phyloP scores from a whole-genome alignment of 2,888 invertebrate genomes.

The Melieria omissa region DNA sequence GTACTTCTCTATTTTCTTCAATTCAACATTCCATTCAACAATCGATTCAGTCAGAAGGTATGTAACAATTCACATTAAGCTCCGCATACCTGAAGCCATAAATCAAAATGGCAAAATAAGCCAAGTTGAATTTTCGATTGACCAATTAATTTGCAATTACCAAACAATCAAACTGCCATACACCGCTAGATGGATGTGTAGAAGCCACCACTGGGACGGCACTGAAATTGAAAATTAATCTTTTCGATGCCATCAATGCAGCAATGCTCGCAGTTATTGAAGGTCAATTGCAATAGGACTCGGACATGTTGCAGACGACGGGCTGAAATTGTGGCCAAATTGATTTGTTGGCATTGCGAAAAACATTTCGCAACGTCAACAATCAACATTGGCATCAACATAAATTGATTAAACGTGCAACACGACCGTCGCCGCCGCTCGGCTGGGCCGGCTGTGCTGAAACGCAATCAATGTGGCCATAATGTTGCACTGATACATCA shows the following conservation, averaged over 20 bases:
- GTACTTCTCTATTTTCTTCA: no score
- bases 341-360: slow-evolving; percentile 38
- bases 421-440: no score
- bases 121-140: slow-evolving; percentile 32
- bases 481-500: slow-evolving; percentile 18
- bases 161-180: slow-evolving; percentile 25
- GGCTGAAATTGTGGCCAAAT: slow-evolving; percentile 27
- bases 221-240: slow-evolving; percentile 27
- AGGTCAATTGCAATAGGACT: slow-evolving; percentile 18
- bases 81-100: slow-evolving; percentile 25
- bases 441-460: no score
- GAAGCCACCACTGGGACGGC: no score
- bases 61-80: no score
- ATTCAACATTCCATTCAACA: no score
- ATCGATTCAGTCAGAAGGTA: no score
- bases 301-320: background rate
- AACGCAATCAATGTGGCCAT: no score
- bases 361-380: slow-evolving; percentile 7
- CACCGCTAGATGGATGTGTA: background rate
- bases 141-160: slow-evolving; percentile 37
- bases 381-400: slow-evolving; percentile 33
- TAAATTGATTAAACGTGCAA: slow-evolving; percentile 42
- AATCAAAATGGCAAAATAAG: slow-evolving; percentile 25
- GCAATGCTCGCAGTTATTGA: slow-evolving; percentile 2
- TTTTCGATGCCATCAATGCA: slow-evolving; percentile 10